phyloP scores from a whole-genome alignment of 2,113 vertebrate species.

The Muntiacus muntjak region DNA sequence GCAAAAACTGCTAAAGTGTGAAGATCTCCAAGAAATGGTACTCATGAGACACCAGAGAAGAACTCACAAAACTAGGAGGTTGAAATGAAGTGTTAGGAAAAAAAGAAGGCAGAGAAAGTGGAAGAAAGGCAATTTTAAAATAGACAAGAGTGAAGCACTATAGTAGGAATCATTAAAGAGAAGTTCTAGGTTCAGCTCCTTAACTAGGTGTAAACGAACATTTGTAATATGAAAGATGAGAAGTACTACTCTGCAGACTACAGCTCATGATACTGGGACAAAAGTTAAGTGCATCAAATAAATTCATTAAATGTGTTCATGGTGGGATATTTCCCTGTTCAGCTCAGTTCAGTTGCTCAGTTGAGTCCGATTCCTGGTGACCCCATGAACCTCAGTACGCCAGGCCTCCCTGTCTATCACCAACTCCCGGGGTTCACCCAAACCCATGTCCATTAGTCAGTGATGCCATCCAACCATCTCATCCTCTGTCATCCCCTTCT shows the following conservation, averaged over 20 bases:
- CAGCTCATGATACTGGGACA: background rate
- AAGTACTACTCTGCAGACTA: background rate
- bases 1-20: background rate
- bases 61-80: background rate
- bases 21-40: background rate
- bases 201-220: background rate
- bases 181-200: background rate
- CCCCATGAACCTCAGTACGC: background rate
- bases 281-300: background rate
- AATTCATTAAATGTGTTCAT: background rate
- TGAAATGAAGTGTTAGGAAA: background rate
- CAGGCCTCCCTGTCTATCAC: background rate
- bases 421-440: background rate
- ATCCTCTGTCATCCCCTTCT: background rate
- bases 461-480: background rate
- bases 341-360: background rate
- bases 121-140: slow-evolving; percentile 3
- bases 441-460: background rate
- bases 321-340: background rate
- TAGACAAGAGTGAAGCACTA: background rate
- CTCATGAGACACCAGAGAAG: background rate
- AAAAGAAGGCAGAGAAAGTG: background rate
- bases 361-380: background rate
- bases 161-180: background rate
- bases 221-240: background rate